Base-by-base conservation (phyloP, 2,797 vertebrate species). In the Vespertilio murinus region DNA sequence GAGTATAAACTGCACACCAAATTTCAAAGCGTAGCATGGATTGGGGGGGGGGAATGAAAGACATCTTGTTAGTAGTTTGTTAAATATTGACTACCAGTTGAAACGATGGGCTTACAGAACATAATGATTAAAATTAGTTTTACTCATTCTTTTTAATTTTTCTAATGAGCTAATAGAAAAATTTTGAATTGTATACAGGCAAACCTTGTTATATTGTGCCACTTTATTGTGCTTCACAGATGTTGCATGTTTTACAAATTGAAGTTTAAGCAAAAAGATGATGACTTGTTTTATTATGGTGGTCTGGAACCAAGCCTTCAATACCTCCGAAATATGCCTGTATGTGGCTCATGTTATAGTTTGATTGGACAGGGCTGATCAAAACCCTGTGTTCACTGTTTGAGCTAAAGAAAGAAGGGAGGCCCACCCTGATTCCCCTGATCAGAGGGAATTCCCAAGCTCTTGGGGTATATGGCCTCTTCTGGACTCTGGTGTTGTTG, bases 91-190 rank as follows among this genome's bases (percentile, higher is more conserved):
- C 13, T 42, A 20, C 0, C 74, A 8, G 2, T 77, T 74, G 64
- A 79, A 79, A 49, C 77, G 40, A 47, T 88, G 42, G 42, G 16
- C 9, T 83, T 91, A 71, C 65, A 30, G 65, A 85, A 93, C 52
- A 64, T 56, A 67, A 25, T 69, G 54, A 52, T 59, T 81, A 87
- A 73, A 77, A 75, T 42, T 33, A 67, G 67, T 49, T 78, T 92
- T 59, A 54, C 4, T n/a, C 9, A 33, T 64, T 61, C 4, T 49
- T 70, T 81, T 70, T 49, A 6, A 9, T 61, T 65, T 65, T 65
- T 65, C 78, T 78, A 67, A 78, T n/a, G 59, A 47, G 65, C 70
- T 87, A 10, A 25, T 71, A 75, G 64, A 67, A 67, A 83, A 77
- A 45, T 54, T 65, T 65, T 69, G 88, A 79, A 49, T 82, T 18